Base-by-base conservation (phyloP, 2,113 vertebrate species). In the Clarias gariepinus region DNA sequence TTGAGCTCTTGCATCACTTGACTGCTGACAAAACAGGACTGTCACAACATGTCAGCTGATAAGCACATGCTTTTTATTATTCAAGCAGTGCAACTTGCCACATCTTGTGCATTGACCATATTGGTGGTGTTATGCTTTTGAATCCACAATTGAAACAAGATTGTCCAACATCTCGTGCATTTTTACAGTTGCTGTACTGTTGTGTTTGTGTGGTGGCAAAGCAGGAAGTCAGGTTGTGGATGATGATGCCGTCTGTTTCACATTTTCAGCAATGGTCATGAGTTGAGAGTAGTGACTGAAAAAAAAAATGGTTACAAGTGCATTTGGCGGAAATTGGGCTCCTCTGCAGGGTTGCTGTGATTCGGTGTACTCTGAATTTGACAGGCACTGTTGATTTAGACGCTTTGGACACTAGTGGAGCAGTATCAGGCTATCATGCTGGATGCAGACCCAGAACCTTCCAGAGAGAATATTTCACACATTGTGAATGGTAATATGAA, bases 11-110 rank as follows among this genome's bases (percentile, higher is more conserved):
- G 55, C 77, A 58, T 60, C 53, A 80, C 55, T 80, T 80, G 47
- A 47, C 77, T 80, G 55, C 55, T 80, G 30, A 80, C 28, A 66
- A 77, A 78, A 66, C 11, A 57, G 61, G 12, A 41, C n/a, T 68
- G 47, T 64, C 19, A 7, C 73, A 30, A 15, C 30, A 63, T 1
- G 10, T 77, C 73, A 15, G 57, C 61, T 78, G 73, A 58, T 57
- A 11, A 68, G 21, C 60, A 68, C 84, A 68, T 79, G 47, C 11
- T 2, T 36, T 66, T 78, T 53, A 25, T 53, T 30, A 41, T 58
- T 84, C 15, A 84, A 60, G 12, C 52, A 60, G 66, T 25, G 28
- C 19, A 15, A 60, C 19, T 69, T 18, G 18, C 52, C n/a, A 53
- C 8, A 10, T 13, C 57, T 41, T 85, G 55, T n/a, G 5, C 30